Evolutionary conservation across 2,888 invertebrate genomes (phyloP).

Genomic region (Caradrina kadenii): DNA sequence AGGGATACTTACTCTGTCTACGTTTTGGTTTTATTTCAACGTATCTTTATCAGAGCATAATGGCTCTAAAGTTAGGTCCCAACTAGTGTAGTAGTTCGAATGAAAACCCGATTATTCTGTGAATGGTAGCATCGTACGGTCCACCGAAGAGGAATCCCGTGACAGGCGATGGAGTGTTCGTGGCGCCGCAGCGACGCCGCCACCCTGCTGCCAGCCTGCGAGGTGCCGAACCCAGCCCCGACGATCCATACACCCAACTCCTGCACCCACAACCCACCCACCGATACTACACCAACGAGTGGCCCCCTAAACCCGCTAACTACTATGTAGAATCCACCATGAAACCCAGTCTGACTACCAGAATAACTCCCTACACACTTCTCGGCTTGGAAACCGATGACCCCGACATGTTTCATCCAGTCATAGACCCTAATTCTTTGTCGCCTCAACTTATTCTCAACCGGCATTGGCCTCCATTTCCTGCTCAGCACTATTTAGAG

Average conservation of each 20-base stretch:
- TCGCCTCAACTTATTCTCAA: constrained; percentile 83
- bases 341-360: constrained; percentile 73
- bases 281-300: constrained; percentile 81
- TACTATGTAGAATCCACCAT: constrained; percentile 85
- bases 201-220: constrained; percentile 86
- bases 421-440: constrained; percentile 82
- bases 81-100: constrained; percentile 71
- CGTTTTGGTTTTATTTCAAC: constrained; percentile 11
- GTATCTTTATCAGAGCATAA: constrained; percentile 9
- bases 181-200: constrained; percentile 88
- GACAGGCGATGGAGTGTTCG: constrained; percentile 91
- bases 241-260: constrained; percentile 73
- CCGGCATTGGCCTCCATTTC: constrained; percentile 86
- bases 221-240: constrained; percentile 86
- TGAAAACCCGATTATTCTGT: constrained; percentile 87
- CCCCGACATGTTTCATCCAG: constrained; percentile 76
- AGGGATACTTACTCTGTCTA: constrained; percentile 13
- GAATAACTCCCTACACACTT: constrained; percentile 82
- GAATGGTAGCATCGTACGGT: constrained; percentile 86
- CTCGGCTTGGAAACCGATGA: constrained; percentile 85
- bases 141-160: constrained; percentile 92
- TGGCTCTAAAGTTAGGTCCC: constrained; percentile 33
- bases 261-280: constrained; percentile 84
- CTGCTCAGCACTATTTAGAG: constrained; percentile 86
- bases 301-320: constrained; percentile 85